Evolutionary conservation across 1,140 invertebrate species (phyloP).

Genomic region (Microvelia longipes): DNA sequence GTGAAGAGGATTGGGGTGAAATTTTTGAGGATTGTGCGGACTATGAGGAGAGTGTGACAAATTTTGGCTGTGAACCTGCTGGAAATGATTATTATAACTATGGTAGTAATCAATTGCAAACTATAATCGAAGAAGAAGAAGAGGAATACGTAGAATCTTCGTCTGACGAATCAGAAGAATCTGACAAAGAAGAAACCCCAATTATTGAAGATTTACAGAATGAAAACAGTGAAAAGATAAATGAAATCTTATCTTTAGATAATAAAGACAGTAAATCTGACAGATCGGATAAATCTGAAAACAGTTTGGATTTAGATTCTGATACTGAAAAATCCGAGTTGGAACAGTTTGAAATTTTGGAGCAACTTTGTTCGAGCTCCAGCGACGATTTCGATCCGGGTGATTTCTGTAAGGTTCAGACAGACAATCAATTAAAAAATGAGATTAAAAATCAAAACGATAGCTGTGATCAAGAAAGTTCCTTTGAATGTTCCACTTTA

Average conservation of each 20-base stretch:
- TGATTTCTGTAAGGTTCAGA: background rate
- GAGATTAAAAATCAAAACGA: too few relatives aligned
- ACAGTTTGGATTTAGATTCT: background rate
- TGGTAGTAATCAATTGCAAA: constrained; percentile 1
- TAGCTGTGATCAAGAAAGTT: too few relatives aligned
- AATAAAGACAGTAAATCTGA: background rate
- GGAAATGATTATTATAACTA: background rate
- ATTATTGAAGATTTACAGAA: background rate
- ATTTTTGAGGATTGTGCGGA: constrained; percentile 11
- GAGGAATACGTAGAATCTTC: background rate
- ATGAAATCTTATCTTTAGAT: background rate
- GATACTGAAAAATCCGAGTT: constrained; percentile 13
- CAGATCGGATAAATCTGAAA: background rate
- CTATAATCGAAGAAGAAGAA: constrained; percentile 12
- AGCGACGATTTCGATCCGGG: constrained; percentile 1
- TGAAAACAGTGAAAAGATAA: background rate
- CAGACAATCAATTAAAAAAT: too few relatives aligned
- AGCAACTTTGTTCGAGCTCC: constrained; percentile 10
- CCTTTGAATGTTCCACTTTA: too few relatives aligned
- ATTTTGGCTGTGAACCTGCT: background rate
- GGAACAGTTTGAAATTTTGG: constrained; percentile 13
- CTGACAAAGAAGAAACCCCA: constrained; percentile 6
- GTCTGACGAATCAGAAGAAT: constrained; percentile 8
- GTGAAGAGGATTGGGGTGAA: background rate
- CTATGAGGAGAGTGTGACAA: background rate